phyloP scores from a whole-genome alignment of 2,797 vertebrate species.

The Lateolabrax maculatus region DNA sequence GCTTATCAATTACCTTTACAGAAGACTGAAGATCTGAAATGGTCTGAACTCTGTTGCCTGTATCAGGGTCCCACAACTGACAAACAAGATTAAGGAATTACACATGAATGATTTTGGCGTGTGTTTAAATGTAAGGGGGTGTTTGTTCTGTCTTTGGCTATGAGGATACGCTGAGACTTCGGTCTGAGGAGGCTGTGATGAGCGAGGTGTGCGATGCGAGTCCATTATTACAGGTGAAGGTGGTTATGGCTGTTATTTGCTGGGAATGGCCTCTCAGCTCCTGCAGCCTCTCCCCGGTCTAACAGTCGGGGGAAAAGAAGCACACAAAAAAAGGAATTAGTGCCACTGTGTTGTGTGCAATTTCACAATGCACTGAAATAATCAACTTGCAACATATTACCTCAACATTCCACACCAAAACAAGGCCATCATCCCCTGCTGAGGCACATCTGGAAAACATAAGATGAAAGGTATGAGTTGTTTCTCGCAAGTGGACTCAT shows the following conservation, averaged over 20 bases:
- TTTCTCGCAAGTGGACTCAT: background rate
- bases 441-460: constrained; percentile 92
- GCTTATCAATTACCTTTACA: constrained; percentile 88
- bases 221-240: constrained; percentile 78
- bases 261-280: constrained; percentile 93
- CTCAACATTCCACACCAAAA: constrained; percentile 95
- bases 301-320: constrained; percentile 44
- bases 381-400: constrained; percentile 74
- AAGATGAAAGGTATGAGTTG: background rate
- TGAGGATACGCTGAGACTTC: constrained; percentile 95
- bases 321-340: constrained; percentile 15
- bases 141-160: background rate
- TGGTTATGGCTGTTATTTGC: constrained; percentile 93
- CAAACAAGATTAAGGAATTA: constrained; percentile 61
- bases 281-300: constrained; percentile 93
- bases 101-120: background rate
- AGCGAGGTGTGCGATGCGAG: constrained; percentile 77
- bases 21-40: constrained; percentile 94
- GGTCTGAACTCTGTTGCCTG: constrained; percentile 89
- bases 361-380: background rate
- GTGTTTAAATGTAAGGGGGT: background rate
- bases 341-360: background rate
- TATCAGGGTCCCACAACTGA: constrained; percentile 93
- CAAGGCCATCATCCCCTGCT: constrained; percentile 93
- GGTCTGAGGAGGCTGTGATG: constrained; percentile 94